Base-by-base conservation (phyloP, 2,888 invertebrate species). In the Zhuqinia jingwanae region DNA sequence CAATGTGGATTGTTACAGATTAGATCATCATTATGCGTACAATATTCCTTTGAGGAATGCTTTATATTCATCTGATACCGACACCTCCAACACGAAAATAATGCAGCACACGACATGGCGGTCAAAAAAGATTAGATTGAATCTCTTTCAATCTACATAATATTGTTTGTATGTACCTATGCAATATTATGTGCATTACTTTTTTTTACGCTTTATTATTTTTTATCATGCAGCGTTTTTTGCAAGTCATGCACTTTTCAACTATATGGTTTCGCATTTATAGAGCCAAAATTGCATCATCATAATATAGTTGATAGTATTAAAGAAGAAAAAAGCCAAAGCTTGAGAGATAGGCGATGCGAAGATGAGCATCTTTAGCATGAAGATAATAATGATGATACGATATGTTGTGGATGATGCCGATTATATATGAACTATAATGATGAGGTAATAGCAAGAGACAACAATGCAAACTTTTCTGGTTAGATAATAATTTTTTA, bases 241-340 rank as follows among this genome's bases (percentile, higher is more conserved):
- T 68, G 80, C 80, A 80, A 80, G 80, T 80, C 80, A 80, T 80
- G 68, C 80, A 56, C 80, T 80, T 80, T 80, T 63, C 11, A n/a
- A n/a, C n/a, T 53, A 80, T 53, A 50, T 53, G 42, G 22, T 17
- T 36, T 22, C 42, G 30, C 20, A 20, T 42, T 30, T 36, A 53
- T 30, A 1, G 30, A 30, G 22, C 17, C 17, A 56, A 65, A 53
- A 75, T 75, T 75, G 56, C 75, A 75, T 75, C 53, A 75, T 70
- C 0, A 30, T 25, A n/a, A n/a, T n/a, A n/a, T n/a, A n/a, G n/a
- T n/a, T n/a, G 15, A 0, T 22, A 25, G 50, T 27, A 73, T 36
- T 36, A 68, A 45, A 68, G 65, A 45, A 68, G 65, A 36, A 56
- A 75, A 75, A 17, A 36, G n/a, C n/a, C n/a, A n/a, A n/a, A n/a